Conservation (phyloP, 2,797 vertebrate species). For the Rhinella marina region DNA sequence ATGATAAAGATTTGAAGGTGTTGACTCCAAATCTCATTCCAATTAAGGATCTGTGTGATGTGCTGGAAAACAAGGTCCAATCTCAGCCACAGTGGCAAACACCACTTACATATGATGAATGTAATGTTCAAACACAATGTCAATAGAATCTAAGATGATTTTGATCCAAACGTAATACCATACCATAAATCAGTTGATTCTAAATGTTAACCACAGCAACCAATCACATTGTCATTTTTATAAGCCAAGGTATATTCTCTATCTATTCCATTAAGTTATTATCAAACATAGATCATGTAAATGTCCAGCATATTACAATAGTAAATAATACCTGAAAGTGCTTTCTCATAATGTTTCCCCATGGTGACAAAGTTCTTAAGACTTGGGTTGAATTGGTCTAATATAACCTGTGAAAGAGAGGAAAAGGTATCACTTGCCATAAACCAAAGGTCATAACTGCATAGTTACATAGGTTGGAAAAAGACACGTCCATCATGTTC, state of each 20-base stretch:
- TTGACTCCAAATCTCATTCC: too few species aligned
- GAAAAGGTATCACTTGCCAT: not conserved
- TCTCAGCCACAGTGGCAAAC: too few species aligned
- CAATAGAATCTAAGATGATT: not conserved
- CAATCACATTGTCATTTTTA: not conserved
- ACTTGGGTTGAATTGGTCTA: conserved; percentile 88
- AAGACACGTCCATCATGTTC: not conserved
- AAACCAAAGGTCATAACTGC: not conserved
- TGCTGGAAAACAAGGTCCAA: too few species aligned
- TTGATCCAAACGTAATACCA: not conserved
- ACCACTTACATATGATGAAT: too few species aligned
- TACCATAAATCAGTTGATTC: too few species aligned
- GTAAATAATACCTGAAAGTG: conserved; percentile 63
- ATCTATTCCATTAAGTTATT: not conserved
- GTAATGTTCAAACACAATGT: too few species aligned
- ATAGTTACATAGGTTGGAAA: not conserved
- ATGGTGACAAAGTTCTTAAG: conserved; percentile 83
- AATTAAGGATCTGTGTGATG: too few species aligned
- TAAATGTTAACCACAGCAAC: too few species aligned
- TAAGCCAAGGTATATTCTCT: not conserved
- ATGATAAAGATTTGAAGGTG: too few species aligned
- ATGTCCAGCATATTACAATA: not conserved
- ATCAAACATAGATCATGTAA: not conserved
- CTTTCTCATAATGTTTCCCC: conserved; percentile 65
- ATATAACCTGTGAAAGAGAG: conserved; percentile 74